Evolutionary conservation across 2,888 invertebrate species (phyloP).

Genomic region (Scaeva pyrastri): DNA sequence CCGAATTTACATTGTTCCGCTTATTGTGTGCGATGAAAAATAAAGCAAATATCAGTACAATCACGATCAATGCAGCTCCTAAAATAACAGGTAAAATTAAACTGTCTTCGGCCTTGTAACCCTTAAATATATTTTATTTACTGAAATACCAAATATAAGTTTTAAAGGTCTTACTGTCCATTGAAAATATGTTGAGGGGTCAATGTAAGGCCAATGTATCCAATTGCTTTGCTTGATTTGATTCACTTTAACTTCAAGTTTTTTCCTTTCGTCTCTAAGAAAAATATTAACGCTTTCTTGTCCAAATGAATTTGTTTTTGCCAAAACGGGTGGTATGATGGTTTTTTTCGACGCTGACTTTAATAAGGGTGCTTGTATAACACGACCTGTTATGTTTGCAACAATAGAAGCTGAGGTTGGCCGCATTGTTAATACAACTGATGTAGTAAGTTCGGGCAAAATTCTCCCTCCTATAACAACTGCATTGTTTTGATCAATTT

Average conservation of each 20-base stretch:
- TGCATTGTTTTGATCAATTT: conserved; percentile 58
- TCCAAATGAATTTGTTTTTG: conserved; percentile 79
- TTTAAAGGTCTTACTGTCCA: conserved; percentile 85
- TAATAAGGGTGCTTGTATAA: conserved; percentile 81
- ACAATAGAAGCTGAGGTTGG: conserved; percentile 28
- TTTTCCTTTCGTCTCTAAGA: conserved; percentile 41
- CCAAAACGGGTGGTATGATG: conserved; percentile 84
- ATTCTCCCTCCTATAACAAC: conserved; percentile 27
- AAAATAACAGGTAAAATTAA: conserved; percentile 85
- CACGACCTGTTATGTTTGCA: conserved; percentile 79
- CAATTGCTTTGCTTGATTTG: conserved; percentile 83
- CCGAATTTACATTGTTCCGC: conserved; percentile 82
- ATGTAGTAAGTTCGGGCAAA: conserved; percentile 35
- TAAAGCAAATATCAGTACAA: conserved; percentile 85
- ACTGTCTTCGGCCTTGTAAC: conserved; percentile 86
- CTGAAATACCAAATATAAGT: not conserved
- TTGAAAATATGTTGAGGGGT: conserved; percentile 88
- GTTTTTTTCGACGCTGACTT: conserved; percentile 85
- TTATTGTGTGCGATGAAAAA: conserved; percentile 85
- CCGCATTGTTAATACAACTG: conserved; percentile 41
- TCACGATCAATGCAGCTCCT: conserved; percentile 84
- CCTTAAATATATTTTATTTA: conserved; percentile 81
- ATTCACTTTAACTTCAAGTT: conserved; percentile 59
- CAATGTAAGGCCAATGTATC: conserved; percentile 88
- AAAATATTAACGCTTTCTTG: conserved; percentile 71